phyloP scores from a whole-genome alignment of 2,113 vertebrate species.

The Periophthalmodon schlosseri region DNA sequence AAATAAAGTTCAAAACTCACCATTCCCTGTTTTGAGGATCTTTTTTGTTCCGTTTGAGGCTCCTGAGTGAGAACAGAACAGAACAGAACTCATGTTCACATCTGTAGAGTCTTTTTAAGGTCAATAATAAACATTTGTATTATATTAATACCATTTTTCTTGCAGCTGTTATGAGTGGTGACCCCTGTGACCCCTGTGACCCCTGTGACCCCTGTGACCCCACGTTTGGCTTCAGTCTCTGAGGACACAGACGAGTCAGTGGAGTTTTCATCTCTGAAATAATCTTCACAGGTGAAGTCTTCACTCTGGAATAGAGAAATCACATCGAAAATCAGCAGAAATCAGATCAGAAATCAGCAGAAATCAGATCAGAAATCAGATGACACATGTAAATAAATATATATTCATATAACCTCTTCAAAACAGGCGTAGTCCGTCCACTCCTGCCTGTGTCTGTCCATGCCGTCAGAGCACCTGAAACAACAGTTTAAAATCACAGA shows the following conservation, averaged over 20 bases:
- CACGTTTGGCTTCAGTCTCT: conserved; percentile 51
- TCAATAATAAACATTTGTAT: conserved; percentile 16
- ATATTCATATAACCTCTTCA: conserved; percentile 78
- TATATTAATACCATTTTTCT: conserved; percentile 76
- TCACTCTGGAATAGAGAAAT: conserved; percentile 63
- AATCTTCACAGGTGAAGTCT: conserved; percentile 81
- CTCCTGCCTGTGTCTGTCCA: conserved; percentile 91
- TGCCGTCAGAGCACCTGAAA: conserved; percentile 91
- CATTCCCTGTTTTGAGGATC: conserved; percentile 71
- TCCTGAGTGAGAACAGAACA: not conserved
- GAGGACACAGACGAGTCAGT: conserved; percentile 49
- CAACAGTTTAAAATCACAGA: not conserved
- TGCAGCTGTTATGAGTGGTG: conserved; percentile 70
- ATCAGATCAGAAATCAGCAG: not conserved
- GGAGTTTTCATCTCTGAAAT: conserved; percentile 66
- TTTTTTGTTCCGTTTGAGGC: conserved; percentile 83
- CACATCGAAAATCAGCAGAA: not conserved
- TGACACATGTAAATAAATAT: not conserved
- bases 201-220: conserved; percentile 36
- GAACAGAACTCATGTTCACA: not conserved
- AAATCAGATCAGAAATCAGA: not conserved
- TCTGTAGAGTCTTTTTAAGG: not conserved
- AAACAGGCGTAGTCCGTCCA: conserved; percentile 88
- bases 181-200: conserved; percentile 15
- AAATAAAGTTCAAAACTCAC: conserved; percentile 69